Percentiles rank a stretch among this genome's conserved stretches.
These are phyloP conservation scores for Porites australiensis DNA, from an alignment of 64 coral and sea anemone species.

Conservation along the genomic window DNA sequence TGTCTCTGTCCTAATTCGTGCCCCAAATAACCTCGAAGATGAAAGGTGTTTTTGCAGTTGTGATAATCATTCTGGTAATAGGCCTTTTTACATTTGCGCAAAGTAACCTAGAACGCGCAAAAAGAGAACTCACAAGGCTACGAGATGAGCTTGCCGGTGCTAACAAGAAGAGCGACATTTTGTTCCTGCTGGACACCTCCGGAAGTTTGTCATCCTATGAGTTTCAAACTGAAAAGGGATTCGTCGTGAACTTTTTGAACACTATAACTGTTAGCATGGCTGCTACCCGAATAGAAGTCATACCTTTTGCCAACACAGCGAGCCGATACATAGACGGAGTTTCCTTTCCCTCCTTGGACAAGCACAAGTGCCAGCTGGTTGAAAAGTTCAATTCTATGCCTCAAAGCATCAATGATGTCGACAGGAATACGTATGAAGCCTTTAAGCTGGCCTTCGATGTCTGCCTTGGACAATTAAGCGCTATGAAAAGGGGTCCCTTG, in stretches of 20 bases:
- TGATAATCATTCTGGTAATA: background rate
- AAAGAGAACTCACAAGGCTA: slow-evolving; percentile 43
- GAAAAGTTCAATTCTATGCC: slow-evolving; percentile 22
- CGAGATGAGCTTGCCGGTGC: slow-evolving; percentile 27
- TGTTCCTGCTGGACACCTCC: slow-evolving; percentile 80
- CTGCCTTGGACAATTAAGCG: slow-evolving; percentile 29
- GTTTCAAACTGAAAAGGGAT: slow-evolving; percentile 66
- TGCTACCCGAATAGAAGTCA: slow-evolving; percentile 74
- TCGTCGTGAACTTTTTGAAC: slow-evolving; percentile 76
- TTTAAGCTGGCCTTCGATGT: slow-evolving; percentile 52
- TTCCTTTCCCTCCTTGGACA: background rate
- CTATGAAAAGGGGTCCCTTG: background rate
- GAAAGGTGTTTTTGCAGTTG: background rate
- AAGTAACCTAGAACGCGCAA: slow-evolving; percentile 51
- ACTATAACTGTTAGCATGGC: slow-evolving; percentile 64
- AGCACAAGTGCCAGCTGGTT: slow-evolving; percentile 79
- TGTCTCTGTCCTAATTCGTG: background rate
- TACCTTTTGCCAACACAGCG: slow-evolving; percentile 35
- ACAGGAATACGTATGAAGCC: slow-evolving; percentile 70
- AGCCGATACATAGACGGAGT: slow-evolving; percentile 56
- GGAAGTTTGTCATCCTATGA: slow-evolving; percentile 53
- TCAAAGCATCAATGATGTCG: background rate
- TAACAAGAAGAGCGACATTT: slow-evolving; percentile 43
- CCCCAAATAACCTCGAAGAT: background rate
- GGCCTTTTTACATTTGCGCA: background rate